These are phyloP conservation scores for Scotopteryx bipunctaria DNA, from an alignment of 2,888 invertebrate species.

Conservation along the genomic window DNA sequence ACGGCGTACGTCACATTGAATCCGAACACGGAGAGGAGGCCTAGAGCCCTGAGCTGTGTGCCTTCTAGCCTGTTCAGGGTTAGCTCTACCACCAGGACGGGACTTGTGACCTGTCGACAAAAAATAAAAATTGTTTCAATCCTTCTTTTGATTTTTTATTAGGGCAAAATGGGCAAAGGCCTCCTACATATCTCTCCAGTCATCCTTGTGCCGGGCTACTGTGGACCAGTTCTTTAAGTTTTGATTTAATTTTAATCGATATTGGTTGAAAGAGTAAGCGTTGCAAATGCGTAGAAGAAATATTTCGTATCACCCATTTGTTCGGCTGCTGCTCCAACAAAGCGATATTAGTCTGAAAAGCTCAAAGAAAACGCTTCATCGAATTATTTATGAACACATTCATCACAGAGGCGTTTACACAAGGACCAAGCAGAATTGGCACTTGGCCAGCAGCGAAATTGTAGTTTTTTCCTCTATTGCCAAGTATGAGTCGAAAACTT, in stretches of 20 bases:
- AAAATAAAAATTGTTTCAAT: neutral
- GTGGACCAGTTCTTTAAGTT: too few species aligned
- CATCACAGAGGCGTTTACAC: conserved; percentile 44
- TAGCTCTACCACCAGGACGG: conserved; percentile 91
- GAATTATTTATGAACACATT: conserved; percentile 61
- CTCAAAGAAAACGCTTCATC: conserved; percentile 42
- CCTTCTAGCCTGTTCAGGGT: conserved; percentile 88
- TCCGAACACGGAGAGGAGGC: conserved; percentile 93
- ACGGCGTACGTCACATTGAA: conserved; percentile 97
- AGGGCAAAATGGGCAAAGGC: neutral
- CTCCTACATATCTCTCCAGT: too few species aligned
- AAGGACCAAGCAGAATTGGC: conserved; percentile 51
- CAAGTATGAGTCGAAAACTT: conserved; percentile 31
- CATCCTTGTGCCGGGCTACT: too few species aligned
- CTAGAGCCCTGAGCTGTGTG: conserved; percentile 91
- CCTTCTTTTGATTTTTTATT: neutral
- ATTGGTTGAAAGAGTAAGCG: too few species aligned
- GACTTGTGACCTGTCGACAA: conserved; percentile 81
- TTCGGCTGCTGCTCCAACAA: conserved; percentile 1
- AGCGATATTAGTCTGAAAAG: conserved; percentile 22
- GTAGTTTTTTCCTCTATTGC: conserved; percentile 44
- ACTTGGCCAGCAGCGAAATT: conserved; percentile 48
- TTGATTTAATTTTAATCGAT: too few species aligned
- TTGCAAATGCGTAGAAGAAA: too few species aligned
- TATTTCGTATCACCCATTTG: conserved; percentile 11